Evolutionary conservation across 2,113 vertebrate genomes (phyloP).

Genomic region (Xyrauchen texanus): DNA sequence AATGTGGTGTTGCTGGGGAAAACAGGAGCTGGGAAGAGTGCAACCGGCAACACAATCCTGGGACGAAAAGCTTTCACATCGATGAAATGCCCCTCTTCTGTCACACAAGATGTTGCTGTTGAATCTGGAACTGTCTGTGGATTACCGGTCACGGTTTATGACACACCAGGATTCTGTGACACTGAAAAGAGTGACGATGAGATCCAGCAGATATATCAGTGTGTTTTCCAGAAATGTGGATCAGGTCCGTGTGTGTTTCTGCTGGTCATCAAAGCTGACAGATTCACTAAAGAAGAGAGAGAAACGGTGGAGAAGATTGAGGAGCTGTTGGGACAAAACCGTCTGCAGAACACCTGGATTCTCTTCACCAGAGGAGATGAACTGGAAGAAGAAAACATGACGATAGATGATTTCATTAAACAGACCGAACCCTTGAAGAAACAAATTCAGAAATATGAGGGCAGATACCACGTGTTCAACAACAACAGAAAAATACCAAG

Average conservation of each 20-base stretch:
- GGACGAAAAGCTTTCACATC: too few species aligned
- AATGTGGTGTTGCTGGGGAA: neutral
- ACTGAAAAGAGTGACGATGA: constrained; percentile 1
- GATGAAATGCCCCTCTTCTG: too few species aligned
- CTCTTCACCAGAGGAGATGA: constrained; percentile 32
- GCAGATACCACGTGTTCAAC: constrained; percentile 33
- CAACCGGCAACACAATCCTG: too few species aligned
- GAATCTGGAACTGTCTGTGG: too few species aligned
- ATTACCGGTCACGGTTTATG: constrained; percentile 5
- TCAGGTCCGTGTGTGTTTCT: constrained; percentile 39
- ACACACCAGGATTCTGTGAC: constrained; percentile 47
- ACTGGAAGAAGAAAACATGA: constrained; percentile 9
- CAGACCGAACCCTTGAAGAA: neutral
- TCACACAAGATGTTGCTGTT: too few species aligned
- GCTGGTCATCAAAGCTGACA: neutral
- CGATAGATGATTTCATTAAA: neutral
- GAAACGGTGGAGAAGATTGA: constrained; percentile 16
- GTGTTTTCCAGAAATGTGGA: neutral
- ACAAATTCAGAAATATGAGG: neutral
- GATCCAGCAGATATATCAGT: neutral
- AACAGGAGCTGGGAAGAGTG: too few species aligned
- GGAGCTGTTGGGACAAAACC: constrained; percentile 30
- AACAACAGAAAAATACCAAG: neutral
- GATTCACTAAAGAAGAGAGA: constrained; percentile 15
- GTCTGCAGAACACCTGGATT: constrained; percentile 24